Conservation (phyloP, 2,113 vertebrate genomes). For the Triplophysa siluroides region DNA sequence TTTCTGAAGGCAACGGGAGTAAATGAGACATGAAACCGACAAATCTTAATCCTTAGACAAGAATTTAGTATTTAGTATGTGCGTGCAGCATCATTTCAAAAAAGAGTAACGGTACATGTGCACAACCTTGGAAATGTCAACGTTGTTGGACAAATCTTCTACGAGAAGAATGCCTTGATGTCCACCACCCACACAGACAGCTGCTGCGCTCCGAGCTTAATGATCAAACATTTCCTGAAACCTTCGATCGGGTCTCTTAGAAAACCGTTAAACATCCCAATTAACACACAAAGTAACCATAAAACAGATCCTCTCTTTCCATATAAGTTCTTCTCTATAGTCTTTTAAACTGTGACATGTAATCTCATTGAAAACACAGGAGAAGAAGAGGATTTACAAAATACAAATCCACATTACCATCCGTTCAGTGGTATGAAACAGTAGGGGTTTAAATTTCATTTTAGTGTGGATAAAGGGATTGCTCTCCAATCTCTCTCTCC, state of each 20-base stretch:
- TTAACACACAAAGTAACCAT: conserved; percentile 19
- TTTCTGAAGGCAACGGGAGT: background rate
- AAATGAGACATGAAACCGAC: background rate
- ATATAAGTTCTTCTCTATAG: conserved; percentile 2
- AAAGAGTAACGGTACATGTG: background rate
- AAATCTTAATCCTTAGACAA: background rate
- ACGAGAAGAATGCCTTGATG: too few species aligned
- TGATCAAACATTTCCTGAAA: conserved; percentile 3
- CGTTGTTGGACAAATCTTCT: too few species aligned
- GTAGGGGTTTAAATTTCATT: conserved; percentile 32
- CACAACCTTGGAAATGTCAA: too few species aligned
- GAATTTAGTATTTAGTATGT: background rate
- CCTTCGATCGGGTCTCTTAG: too few species aligned
- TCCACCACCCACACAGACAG: too few species aligned
- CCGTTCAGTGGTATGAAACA: conserved; percentile 11
- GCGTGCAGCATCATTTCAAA: too few species aligned
- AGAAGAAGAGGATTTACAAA: conserved; percentile 34
- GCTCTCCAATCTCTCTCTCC: background rate
- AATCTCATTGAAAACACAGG: conserved; percentile 43
- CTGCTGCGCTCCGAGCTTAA: background rate
- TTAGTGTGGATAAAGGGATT: conserved; percentile 42
- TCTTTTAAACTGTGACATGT: conserved; percentile 31
- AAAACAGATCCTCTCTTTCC: background rate
- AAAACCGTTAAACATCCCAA: background rate
- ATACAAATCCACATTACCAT: conserved; percentile 35